phyloP scores from a whole-genome alignment of 2,888 invertebrate genomes.

The Caenorhabditis wallacei region DNA sequence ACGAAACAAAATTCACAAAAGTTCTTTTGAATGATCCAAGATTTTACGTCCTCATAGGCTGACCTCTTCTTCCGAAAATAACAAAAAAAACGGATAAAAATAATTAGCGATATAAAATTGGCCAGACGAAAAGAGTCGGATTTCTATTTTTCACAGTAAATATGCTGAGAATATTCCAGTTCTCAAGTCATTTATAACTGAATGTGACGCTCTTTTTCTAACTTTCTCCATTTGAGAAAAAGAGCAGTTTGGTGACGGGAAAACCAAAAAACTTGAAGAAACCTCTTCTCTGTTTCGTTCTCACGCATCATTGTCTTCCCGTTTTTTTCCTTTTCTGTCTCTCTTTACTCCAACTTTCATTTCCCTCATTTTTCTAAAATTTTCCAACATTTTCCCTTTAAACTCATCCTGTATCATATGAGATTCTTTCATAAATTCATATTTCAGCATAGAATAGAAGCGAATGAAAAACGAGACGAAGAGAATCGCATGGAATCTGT shows the following conservation, averaged over 20 bases:
- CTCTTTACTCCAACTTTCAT: constrained; percentile 20
- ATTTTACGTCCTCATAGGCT: constrained; percentile 17
- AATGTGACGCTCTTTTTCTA: constrained; percentile 6
- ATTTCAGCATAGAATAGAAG: constrained; percentile 8
- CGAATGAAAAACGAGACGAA: constrained; percentile 13
- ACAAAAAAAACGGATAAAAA: background rate
- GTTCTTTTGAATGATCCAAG: constrained; percentile 31
- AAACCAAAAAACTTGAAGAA: constrained; percentile 47
- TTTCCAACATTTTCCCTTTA: background rate
- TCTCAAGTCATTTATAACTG: constrained; percentile 12
- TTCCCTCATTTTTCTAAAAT: background rate
- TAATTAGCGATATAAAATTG: constrained; percentile 16
- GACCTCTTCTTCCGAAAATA: background rate
- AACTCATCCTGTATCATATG: background rate
- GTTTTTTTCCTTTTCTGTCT: constrained; percentile 14
- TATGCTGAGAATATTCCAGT: constrained; percentile 24
- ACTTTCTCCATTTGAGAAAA: constrained; percentile 11
- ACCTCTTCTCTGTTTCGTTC: constrained; percentile 42
- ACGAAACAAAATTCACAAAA: constrained; percentile 9
- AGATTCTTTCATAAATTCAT: background rate
- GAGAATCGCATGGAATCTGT: constrained; percentile 36
- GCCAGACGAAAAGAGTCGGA: background rate
- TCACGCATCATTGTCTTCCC: constrained; percentile 53
- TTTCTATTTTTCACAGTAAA: constrained; percentile 8
- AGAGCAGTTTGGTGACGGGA: constrained; percentile 34